phyloP scores from a whole-genome alignment of 2,888 invertebrate species.

The Chymomyza amoena region DNA sequence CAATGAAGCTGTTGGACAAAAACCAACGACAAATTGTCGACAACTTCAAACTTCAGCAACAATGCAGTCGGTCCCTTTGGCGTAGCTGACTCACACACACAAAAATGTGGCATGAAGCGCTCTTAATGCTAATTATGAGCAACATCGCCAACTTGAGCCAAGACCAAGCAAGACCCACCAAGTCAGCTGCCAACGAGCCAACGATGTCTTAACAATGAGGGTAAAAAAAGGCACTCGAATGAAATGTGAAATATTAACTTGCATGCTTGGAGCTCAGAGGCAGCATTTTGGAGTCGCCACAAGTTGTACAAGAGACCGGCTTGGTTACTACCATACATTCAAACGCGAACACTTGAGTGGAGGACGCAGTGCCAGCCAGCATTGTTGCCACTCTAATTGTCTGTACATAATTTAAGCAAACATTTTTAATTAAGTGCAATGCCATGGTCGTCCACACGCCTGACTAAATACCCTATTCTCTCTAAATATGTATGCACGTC shows the following conservation, averaged over 20 bases:
- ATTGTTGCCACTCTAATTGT: constrained; percentile 50
- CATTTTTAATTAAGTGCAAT: constrained; percentile 61
- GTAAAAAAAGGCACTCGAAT: neutral
- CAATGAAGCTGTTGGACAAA: constrained; percentile 47
- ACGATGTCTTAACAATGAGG: neutral
- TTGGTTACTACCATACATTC: neutral
- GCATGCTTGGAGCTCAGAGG: neutral
- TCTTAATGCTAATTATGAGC: constrained; percentile 17
- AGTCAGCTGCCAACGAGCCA: constrained; percentile 9
- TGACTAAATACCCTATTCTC: neutral
- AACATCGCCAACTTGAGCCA: constrained; percentile 15
- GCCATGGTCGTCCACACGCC: neutral
- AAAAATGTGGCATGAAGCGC: constrained; percentile 12
- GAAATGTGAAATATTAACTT: neutral
- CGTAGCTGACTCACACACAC: neutral
- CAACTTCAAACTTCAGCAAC: constrained; percentile 4
- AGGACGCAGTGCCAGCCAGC: neutral
- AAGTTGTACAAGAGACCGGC: neutral
- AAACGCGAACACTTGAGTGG: neutral
- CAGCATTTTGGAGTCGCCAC: neutral
- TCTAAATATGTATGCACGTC: neutral
- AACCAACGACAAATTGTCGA: constrained; percentile 19
- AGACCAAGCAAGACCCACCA: constrained; percentile 5
- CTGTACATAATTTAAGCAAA: constrained; percentile 50
- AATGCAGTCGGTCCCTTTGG: neutral